phyloP scores from a whole-genome alignment of 2,797 vertebrate species.

The Enteromius anoplus region DNA sequence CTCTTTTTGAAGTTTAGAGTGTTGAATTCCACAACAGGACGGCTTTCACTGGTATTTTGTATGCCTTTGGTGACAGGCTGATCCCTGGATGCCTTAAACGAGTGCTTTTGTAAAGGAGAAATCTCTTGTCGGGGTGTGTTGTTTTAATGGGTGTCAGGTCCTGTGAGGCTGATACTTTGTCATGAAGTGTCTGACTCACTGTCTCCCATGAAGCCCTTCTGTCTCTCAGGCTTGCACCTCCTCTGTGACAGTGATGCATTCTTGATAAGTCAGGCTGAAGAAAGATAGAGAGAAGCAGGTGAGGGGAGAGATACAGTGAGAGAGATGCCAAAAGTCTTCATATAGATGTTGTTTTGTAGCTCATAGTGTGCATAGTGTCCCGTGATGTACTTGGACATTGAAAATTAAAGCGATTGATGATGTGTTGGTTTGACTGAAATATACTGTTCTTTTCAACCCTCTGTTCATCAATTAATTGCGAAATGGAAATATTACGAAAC shows the following conservation, averaged over 20 bases:
- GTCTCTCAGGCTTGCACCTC: constrained; percentile 38
- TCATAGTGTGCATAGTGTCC: background rate
- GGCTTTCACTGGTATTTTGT: constrained; percentile 22
- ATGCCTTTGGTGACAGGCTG: constrained; percentile 43
- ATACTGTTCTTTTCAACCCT: background rate
- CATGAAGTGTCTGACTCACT: constrained; percentile 46
- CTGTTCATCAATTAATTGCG: background rate
- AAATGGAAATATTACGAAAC: background rate
- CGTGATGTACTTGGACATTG: background rate
- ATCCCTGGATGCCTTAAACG: constrained; percentile 28
- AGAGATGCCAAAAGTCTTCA: background rate
- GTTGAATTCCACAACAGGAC: constrained; percentile 44
- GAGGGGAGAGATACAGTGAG: background rate
- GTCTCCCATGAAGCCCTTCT: constrained; percentile 38
- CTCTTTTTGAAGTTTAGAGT: constrained; percentile 45
- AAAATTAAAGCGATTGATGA: background rate
- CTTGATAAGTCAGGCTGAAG: constrained; percentile 49
- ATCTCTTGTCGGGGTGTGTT: constrained; percentile 8
- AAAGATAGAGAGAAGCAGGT: constrained; percentile 6
- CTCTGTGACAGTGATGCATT: constrained; percentile 50
- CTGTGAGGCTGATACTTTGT: constrained; percentile 46
- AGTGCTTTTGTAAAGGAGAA: constrained; percentile 27
- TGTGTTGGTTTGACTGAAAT: background rate
- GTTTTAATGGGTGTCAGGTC: constrained; percentile 53
- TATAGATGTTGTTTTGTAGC: background rate